Conservation (phyloP, 2,888 invertebrate genomes). For the Tromatobia lineatoria region DNA sequence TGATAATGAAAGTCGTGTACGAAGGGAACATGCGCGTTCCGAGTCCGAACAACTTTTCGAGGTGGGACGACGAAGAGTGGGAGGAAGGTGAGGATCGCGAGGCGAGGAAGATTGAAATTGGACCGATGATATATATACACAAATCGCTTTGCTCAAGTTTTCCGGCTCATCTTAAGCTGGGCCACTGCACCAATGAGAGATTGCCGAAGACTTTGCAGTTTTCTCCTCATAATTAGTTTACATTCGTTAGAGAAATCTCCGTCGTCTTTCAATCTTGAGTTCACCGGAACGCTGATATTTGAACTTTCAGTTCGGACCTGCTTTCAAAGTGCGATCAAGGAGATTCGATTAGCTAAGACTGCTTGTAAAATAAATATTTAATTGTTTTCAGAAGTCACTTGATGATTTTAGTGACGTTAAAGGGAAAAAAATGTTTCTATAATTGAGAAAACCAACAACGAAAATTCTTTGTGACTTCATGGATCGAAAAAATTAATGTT, state of each 20-base stretch:
- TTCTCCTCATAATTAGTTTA: constrained; percentile 23
- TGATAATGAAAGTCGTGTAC: constrained; percentile 71
- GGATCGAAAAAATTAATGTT: too few species aligned
- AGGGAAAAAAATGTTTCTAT: too few species aligned
- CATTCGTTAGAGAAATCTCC: background rate
- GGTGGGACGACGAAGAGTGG: constrained; percentile 16
- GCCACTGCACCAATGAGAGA: constrained; percentile 4
- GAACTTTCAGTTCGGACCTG: background rate
- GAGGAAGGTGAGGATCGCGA: constrained; percentile 15
- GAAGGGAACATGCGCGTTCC: constrained; percentile 40
- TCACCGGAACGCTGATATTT: background rate
- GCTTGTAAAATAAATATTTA: background rate
- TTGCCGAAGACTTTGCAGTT: background rate
- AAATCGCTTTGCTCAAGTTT: background rate
- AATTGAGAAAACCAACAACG: too few species aligned
- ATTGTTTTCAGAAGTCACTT: background rate
- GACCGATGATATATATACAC: constrained; percentile 30
- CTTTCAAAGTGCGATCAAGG: background rate
- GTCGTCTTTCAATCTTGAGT: background rate
- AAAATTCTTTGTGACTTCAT: too few species aligned
- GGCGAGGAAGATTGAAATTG: constrained; percentile 60
- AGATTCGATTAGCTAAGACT: background rate
- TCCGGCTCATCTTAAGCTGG: background rate
- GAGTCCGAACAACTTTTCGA: constrained; percentile 55
- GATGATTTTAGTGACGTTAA: too few species aligned